Evolutionary conservation across 2,113 vertebrate genomes (phyloP), one percentile per base, ranked within the genome.

Genomic region (Odocoileus hemionus): DNA sequence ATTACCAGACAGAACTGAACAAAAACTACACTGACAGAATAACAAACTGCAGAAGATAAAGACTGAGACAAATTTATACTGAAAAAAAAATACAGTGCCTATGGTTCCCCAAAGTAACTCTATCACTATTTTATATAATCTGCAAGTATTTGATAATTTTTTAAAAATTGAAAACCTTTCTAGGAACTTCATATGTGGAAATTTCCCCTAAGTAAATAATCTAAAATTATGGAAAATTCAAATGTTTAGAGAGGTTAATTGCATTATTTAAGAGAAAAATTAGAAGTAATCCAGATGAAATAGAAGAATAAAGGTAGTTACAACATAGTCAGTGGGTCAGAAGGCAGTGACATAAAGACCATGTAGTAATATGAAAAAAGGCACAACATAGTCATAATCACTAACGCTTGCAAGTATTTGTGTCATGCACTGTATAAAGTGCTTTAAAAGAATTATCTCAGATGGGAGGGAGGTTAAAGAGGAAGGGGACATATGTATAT

Each of bases 371-470:
- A 80, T 19, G 52, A 95, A 89, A 33, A 89, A 57, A n/a, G 5
- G 33, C 2, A 92, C 11, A 60, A 87, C 10, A 28, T 8, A 60
- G 50, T 26, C 76, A 16, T 79, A 60, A 74, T 6, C 76, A 55
- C 45, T 43, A 89, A 47, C 2, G 12, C 5, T 64, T 54, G 50
- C 28, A 89, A 54, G 28, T 21, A 47, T 50, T 82, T 60, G 83
- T 23, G 23, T 23, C 36, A 64, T 26, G 7, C 7, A 60, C 33
- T 70, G 43, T n/a, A 16, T 17, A 47, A 45, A 86, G 21, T 70
- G 82, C 47, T 96, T 83, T 84, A 91, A 83, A 94, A 91, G 50
- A 23, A 88, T 45, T 33, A 58, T 58, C 50, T 92, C 61, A 96
- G 67, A 23, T 70, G n/a, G 36, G 67, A 74, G 10, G 19, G 67